Base-by-base conservation (phyloP, 2,113 vertebrate genomes). In the Boleophthalmus pectinirostris region DNA sequence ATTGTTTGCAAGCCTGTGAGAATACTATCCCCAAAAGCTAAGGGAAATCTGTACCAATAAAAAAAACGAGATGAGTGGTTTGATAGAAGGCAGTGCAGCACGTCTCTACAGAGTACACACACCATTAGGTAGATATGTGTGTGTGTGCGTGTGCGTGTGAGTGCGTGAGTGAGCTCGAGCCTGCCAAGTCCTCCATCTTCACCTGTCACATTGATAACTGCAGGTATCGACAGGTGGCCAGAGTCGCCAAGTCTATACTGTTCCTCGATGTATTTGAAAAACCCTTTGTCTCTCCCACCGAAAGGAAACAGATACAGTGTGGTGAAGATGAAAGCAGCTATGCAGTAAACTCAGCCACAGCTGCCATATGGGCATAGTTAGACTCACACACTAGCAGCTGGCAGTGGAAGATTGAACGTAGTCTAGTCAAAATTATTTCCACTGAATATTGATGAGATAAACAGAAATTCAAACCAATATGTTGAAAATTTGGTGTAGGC, bases 151-250 rank as follows among this genome's bases (percentile, higher is more conserved):
- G 47, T 18, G 47, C 14, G 15, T 49, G 47, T 51, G 47, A 61
- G 21, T 11, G 25, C 69, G 74, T 70, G 73, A 54, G 56, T 65
- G 25, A 70, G 67, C 13, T 57, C 70, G 57, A 1, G 18, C 80
- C 66, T 80, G 80, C 74, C 74, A 82, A 71, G 67, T 69, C 38
- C 29, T 86, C 73, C 70, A 82, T 82, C 75, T 83, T 73, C 63
- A 66, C 69, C 72, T 82, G 82, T 88, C 90, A 76, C 38, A 25
- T 61, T 73, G 69, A 72, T 63, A 68, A 71, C 69, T 79, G 68
- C 84, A 85, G 79, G 76, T 75, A 89, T 79, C 49, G 53, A 82
- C 80, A 82, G 70, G 78, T 74, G 77, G 77, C 29, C 20, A 20
- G 49, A 23, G 43, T 56, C 21, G 47, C 76, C 75, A 33, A 49